Evolutionary conservation across 2,113 vertebrate species (phyloP).

Genomic region (Anoplopoma fimbria): DNA sequence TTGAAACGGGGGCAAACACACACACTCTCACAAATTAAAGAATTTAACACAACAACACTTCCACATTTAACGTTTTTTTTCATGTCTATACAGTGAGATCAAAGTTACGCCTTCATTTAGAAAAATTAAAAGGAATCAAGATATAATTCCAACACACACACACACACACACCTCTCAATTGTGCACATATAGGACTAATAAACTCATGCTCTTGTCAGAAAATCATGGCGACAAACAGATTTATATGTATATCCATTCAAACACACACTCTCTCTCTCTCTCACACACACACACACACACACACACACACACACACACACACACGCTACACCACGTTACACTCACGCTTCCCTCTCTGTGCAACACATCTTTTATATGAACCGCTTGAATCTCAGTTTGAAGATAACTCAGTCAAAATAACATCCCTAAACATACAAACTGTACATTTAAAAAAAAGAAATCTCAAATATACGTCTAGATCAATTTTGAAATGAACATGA

Average conservation of each 20-base stretch:
- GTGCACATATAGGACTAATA: not conserved
- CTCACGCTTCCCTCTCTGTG: not conserved
- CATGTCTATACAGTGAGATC: not conserved
- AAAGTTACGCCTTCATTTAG: not conserved
- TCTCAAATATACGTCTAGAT: not conserved
- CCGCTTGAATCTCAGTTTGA: not conserved
- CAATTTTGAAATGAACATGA: not conserved
- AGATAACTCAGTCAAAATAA: not conserved
- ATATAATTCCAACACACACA: not conserved
- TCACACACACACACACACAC: slow-evolving; percentile 3
- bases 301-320: slow-evolving; percentile 11
- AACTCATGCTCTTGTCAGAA: not conserved
- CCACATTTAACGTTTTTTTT: slow-evolving; percentile 16
- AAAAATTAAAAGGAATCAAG: not conserved
- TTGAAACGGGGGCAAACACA: not conserved
- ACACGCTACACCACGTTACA: not conserved
- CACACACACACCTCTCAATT: not conserved
- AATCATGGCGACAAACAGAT: not conserved
- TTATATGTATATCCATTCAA: not conserved
- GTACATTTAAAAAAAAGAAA: not conserved
- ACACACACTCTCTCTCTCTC: not conserved
- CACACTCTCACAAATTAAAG: not conserved
- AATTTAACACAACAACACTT: not conserved
- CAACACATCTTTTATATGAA: not conserved
- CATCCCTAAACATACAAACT: not conserved